Evolutionary conservation across 1,140 invertebrate species (phyloP).

Genomic region (Muscidifurax raptorellus): DNA sequence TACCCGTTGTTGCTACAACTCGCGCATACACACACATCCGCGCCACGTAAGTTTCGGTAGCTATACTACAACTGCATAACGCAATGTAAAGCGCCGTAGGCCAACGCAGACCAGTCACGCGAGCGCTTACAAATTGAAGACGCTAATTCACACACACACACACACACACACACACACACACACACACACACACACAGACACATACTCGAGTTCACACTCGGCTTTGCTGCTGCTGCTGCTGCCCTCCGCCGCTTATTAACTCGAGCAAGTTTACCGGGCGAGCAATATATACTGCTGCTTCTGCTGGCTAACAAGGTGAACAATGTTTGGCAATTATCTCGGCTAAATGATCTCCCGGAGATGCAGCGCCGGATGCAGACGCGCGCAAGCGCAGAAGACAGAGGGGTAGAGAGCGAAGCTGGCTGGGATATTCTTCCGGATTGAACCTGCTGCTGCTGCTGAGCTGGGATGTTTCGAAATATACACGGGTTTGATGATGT

Average conservation of each 20-base stretch:
- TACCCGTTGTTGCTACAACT: background rate
- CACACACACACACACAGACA: too few species aligned
- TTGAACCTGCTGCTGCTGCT: conserved; percentile 21
- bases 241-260: conserved; percentile 70
- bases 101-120: conserved; percentile 61
- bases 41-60: background rate
- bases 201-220: conserved; percentile 66
- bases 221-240: conserved; percentile 50
- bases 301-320: conserved; percentile 73
- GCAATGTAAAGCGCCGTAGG: background rate
- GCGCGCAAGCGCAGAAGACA: conserved; percentile 16
- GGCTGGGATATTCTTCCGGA: conserved; percentile 17
- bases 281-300: background rate
- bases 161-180: too few species aligned
- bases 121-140: conserved; percentile 74
- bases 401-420: background rate
- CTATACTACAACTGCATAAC: background rate
- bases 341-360: conserved; percentile 72
- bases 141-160: conserved; percentile 74
- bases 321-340: conserved; percentile 76
- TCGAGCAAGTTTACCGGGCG: conserved; percentile 65
- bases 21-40: background rate
- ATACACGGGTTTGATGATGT: background rate
- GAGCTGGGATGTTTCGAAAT: conserved; percentile 1
- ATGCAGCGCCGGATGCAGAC: conserved; percentile 34